These are phyloP conservation scores for Mimachlamys varia DNA, from an alignment of 2,888 invertebrate genomes.

Conservation along the genomic window DNA sequence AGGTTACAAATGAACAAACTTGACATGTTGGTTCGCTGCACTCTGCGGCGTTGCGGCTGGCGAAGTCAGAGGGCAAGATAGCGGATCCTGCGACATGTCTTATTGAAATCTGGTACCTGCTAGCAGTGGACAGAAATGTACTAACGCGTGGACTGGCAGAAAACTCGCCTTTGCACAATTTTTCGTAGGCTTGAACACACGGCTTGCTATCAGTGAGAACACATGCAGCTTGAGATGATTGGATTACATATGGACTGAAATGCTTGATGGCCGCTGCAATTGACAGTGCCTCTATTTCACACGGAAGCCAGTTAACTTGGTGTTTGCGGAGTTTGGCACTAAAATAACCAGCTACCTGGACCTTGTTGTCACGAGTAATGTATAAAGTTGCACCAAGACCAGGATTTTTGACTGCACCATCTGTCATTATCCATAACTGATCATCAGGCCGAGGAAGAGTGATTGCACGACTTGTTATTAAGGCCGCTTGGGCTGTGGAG, in stretches of 20 bases:
- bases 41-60: conserved; percentile 54
- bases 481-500: too few relatives aligned
- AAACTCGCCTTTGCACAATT: conserved; percentile 55
- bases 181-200: conserved; percentile 52
- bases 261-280: conserved; percentile 61
- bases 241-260: conserved; percentile 63
- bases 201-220: conserved; percentile 58
- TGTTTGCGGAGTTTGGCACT: conserved; percentile 58
- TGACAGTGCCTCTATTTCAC: conserved; percentile 62
- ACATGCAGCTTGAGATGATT: conserved; percentile 54
- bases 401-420: conserved; percentile 46
- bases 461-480: too few relatives aligned
- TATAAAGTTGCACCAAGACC: conserved; percentile 61
- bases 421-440: conserved; percentile 61
- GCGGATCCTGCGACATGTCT: conserved; percentile 45
- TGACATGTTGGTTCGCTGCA: conserved; percentile 52
- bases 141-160: conserved; percentile 55
- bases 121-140: conserved; percentile 52
- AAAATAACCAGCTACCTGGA: conserved; percentile 56
- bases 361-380: conserved; percentile 50
- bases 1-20: conserved; percentile 50
- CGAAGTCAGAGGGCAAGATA: conserved; percentile 52
- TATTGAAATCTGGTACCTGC: conserved; percentile 48
- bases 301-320: conserved; percentile 62
- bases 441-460: too few relatives aligned